phyloP scores from a whole-genome alignment of 1,140 invertebrate species.

The Coptotermes formosanus region DNA sequence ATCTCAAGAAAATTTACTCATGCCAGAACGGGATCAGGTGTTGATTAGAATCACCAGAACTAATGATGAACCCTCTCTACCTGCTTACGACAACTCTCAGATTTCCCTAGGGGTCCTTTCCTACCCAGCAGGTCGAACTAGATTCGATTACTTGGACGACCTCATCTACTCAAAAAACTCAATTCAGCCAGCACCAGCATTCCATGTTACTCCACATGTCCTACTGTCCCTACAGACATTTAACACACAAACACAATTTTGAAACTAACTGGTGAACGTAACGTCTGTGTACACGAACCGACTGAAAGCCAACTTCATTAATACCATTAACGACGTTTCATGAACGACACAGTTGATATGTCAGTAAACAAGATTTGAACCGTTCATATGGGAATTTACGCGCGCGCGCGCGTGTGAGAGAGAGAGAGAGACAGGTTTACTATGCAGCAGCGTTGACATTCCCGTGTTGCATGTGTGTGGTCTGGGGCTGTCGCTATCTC shows the following conservation, averaged over 20 bases:
- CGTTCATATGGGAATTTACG: background rate
- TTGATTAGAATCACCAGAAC: constrained; percentile 12
- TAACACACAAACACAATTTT: background rate
- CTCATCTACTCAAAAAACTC: background rate
- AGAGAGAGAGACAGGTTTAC: too few relatives aligned
- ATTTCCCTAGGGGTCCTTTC: background rate
- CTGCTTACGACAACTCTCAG: background rate
- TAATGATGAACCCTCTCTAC: background rate
- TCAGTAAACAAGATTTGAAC: background rate
- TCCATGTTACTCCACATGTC: background rate
- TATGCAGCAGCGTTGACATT: background rate
- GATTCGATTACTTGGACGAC: background rate
- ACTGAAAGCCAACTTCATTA: background rate
- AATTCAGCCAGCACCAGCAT: background rate
- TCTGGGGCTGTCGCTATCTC: background rate
- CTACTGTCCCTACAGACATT: background rate
- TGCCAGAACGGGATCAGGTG: background rate
- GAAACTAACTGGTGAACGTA: background rate
- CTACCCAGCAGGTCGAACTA: background rate
- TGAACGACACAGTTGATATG: background rate
- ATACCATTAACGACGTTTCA: background rate
- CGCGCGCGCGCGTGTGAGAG: too few relatives aligned
- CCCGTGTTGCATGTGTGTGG: background rate
- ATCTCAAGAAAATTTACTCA: background rate
- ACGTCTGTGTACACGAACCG: background rate